A percentile compares a stretch with the other conserved stretches of the same genome.
Conservation (phyloP, 2,888 invertebrate species). For the Sarcophaga caerulescens region DNA sequence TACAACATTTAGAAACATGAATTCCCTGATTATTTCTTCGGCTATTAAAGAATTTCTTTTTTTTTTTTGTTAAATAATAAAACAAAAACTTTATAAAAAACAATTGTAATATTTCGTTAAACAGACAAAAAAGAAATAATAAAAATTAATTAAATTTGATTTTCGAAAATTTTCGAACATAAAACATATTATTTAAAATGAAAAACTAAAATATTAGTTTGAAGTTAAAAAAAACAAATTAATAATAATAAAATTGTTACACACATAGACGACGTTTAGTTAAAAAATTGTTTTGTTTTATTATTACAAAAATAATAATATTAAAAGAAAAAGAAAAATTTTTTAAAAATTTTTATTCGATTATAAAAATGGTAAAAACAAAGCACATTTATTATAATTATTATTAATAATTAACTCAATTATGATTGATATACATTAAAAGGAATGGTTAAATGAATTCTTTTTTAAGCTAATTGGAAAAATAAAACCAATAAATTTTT, state of each 20-base stretch:
- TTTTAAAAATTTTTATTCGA: constrained; percentile 23
- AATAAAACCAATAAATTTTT: constrained; percentile 32
- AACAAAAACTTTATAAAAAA: constrained; percentile 21
- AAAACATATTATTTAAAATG: constrained; percentile 48
- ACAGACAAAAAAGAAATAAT: constrained; percentile 57
- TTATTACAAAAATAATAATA: background rate
- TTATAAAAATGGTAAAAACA: constrained; percentile 49
- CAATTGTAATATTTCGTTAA: constrained; percentile 45
- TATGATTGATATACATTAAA: constrained; percentile 43
- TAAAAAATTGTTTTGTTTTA: constrained; percentile 42
- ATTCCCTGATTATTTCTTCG: background rate
- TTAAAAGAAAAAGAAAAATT: constrained; percentile 70
- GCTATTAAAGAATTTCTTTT: background rate
- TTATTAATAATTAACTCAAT: constrained; percentile 58
- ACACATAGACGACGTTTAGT: constrained; percentile 78
- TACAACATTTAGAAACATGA: background rate
- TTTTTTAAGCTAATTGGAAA: constrained; percentile 45
- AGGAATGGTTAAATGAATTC: constrained; percentile 50
- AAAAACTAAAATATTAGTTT: constrained; percentile 46
- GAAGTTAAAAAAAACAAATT: constrained; percentile 60
- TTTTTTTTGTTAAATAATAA: constrained; percentile 31
- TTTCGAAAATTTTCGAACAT: background rate
- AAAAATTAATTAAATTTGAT: background rate
- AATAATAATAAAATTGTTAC: constrained; percentile 67
- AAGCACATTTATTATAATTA: constrained; percentile 58